Evolutionary conservation across 2,888 invertebrate species (phyloP), one percentile per base, ranked within the genome.

Genomic region (Emesis furor): DNA sequence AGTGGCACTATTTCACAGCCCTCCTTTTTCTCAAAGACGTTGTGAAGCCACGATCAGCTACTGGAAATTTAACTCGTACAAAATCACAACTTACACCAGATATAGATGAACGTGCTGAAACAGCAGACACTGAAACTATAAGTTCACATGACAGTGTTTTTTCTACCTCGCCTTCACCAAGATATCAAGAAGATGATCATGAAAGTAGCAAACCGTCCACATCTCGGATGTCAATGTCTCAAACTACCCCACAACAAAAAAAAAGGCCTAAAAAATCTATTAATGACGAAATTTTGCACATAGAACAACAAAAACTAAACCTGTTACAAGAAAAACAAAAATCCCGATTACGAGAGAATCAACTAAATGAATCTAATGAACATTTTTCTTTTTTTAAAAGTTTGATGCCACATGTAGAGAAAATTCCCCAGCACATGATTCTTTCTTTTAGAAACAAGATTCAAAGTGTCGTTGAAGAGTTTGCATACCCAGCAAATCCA

Each of bases 341-440:
- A 42, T 42, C 42, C 42, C 42, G 42, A 42, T 42, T 42, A 55
- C 55, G 55, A 55, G 55, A 55, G 55, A 55, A 55, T 55, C 55
- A 55, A 55, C 55, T 55, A 55, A 24, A 59, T 59, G 24, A 17
- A 59, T 17, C 17, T 24, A 59, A 59, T 24, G 59, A 59, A 59
- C 59, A 59, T 59, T 24, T 7, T 59, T 59, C 8, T 24, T 59
- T 59, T 59, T 59, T 59, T 59, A 59, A 59, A 59, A 59, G 59
- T 24, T 24, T 59, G 24, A 59, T 59, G 24, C 59, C 59, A 59
- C 59, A 59, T 24, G 24, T 59, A 24, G 59, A 59, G 24, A 59
- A 59, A 59, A 59, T 59, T 59, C 59, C 59, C 17, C 59, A 59
- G 59, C 59, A 59, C 59, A 59, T 59, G 59, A 55, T 55, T 55